Percentiles rank a stretch among this genome's conserved stretches.
Conservation (phyloP, 2,888 invertebrate species). For the Orthonevra nobilis region DNA sequence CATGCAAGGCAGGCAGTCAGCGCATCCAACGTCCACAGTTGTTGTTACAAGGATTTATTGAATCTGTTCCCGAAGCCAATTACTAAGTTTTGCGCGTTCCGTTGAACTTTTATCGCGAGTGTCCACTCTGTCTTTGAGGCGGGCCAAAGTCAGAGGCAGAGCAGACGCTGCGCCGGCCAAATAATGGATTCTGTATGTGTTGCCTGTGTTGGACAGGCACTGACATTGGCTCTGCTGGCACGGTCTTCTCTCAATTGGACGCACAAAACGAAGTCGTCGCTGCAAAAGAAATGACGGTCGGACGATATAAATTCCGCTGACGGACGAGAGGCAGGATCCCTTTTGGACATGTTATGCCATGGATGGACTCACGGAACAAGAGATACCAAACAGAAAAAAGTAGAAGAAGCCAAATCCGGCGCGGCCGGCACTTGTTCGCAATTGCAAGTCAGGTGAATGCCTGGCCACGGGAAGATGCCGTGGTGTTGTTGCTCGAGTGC, state of each 20-base stretch:
- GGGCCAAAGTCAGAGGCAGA: no score
- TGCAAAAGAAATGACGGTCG: conserved; percentile 59
- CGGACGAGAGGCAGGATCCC: conserved; percentile 62
- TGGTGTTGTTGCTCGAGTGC: conserved; percentile 13
- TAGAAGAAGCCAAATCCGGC: conserved; percentile 66
- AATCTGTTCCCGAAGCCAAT: conserved; percentile 67
- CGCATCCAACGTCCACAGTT: conserved; percentile 16
- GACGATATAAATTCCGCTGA: conserved; percentile 67
- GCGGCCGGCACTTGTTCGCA: conserved; percentile 69
- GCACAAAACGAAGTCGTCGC: conserved; percentile 19
- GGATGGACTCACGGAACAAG: conserved; percentile 66
- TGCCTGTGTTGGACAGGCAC: conserved; percentile 43
- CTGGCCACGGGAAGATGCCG: not conserved
- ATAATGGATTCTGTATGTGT: conserved; percentile 69
- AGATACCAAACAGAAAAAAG: conserved; percentile 59
- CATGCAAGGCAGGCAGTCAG: conserved; percentile 5
- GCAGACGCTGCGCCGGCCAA: conserved; percentile 42
- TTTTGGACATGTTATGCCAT: conserved; percentile 52
- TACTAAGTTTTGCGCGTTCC: conserved; percentile 65
- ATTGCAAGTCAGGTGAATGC: conserved; percentile 55
- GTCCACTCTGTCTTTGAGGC: no score
- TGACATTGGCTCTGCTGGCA: conserved; percentile 63
- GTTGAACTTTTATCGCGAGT: conserved; percentile 65
- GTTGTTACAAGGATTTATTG: conserved; percentile 67
- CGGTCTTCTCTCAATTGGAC: conserved; percentile 59